phyloP scores from a whole-genome alignment of 2,113 vertebrate genomes.

The Eleginops maclovinus region DNA sequence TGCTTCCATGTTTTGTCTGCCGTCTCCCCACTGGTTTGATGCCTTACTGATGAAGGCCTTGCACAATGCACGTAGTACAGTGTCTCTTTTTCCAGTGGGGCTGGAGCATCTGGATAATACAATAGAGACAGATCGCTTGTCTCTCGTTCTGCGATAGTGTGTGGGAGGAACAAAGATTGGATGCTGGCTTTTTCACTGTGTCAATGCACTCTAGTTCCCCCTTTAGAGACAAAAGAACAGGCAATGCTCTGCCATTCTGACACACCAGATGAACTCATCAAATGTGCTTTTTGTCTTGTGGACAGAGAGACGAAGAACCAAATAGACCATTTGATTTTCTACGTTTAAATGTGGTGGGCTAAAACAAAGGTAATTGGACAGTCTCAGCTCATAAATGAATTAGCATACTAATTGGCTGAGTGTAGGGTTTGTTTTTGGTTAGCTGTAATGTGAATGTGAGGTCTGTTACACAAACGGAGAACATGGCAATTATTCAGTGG shows the following conservation, averaged over 20 bases:
- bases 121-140: constrained; percentile 71
- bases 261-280: constrained; percentile 48
- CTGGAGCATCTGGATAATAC: constrained; percentile 76
- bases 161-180: constrained; percentile 76
- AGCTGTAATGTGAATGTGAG: constrained; percentile 32
- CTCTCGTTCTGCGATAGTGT: constrained; percentile 59
- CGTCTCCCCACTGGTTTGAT: constrained; percentile 24
- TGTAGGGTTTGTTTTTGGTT: constrained; percentile 47
- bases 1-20: constrained; percentile 20
- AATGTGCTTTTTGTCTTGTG: constrained; percentile 30
- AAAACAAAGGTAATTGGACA: constrained; percentile 38
- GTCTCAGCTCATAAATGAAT: constrained; percentile 58
- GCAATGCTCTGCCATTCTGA: constrained; percentile 24
- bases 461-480: constrained; percentile 57
- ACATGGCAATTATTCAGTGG: constrained; percentile 61
- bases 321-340: constrained; percentile 29
- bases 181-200: constrained; percentile 59
- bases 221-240: constrained; percentile 65
- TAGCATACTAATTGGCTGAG: constrained; percentile 57
- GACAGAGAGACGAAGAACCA: constrained; percentile 24
- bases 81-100: constrained; percentile 66
- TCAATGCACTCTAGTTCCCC: constrained; percentile 55
- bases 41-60: constrained; percentile 52
- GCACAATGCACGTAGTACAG: constrained; percentile 41
- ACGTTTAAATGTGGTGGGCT: constrained; percentile 25